A percentile compares a stretch with the other conserved stretches of the same genome.
Conservation (phyloP, 1,140 invertebrate genomes). For the Zaprionus tsacasi region DNA sequence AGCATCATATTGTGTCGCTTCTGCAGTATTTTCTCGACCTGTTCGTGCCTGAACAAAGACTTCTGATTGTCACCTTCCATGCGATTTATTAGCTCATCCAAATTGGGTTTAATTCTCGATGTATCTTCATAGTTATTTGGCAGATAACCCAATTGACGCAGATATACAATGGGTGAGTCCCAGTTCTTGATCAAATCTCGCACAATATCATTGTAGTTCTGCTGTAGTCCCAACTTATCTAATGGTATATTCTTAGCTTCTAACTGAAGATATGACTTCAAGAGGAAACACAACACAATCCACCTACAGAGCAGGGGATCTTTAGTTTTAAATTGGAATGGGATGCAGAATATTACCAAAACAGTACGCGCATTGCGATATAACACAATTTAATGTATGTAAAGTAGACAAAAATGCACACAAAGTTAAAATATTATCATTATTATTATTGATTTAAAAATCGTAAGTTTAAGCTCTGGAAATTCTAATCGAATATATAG, state of each 20-base stretch:
- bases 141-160: constrained; percentile 52
- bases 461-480: neutral
- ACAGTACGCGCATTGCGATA: constrained; percentile 26
- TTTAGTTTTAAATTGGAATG: neutral
- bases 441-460: neutral
- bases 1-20: neutral
- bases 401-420: neutral
- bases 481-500: too few species aligned
- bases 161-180: constrained; percentile 61
- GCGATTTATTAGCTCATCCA: constrained; percentile 54
- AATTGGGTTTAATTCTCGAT: constrained; percentile 51
- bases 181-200: constrained; percentile 60
- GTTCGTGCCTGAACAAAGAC: neutral
- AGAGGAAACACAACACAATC: constrained; percentile 15
- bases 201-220: constrained; percentile 50
- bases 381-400: neutral
- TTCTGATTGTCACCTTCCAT: constrained; percentile 36
- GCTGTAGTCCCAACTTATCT: constrained; percentile 5
- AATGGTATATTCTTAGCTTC: neutral
- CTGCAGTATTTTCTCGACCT: neutral
- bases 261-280: neutral
- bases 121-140: constrained; percentile 59
- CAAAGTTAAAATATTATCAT: neutral
- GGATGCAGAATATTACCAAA: constrained; percentile 26
- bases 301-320: constrained; percentile 2